Base-by-base conservation (phyloP, 2,113 vertebrate species). In the Lasiurus borealis region DNA sequence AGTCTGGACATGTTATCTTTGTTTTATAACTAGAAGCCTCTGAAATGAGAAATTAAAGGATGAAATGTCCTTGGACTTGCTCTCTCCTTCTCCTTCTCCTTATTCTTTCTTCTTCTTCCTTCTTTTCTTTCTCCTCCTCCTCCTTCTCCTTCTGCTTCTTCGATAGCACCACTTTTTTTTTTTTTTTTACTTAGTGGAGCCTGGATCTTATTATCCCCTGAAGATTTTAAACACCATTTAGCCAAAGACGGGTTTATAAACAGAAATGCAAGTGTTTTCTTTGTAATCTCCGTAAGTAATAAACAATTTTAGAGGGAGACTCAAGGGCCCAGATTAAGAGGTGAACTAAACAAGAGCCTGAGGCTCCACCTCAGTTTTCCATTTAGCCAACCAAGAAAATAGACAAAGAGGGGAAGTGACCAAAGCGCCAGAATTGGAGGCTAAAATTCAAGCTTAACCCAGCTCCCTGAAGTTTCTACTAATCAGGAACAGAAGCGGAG, bases 201-300 rank as follows among this genome's bases (percentile, higher is more conserved):
- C 59, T 75, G 77, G 59, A 85, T 88, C 19, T 78, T 77, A 86
- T 94, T 92, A 95, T 95, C 34, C n/a, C 19, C 13, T 31, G 50
- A 86, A 86, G 62, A 80, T 71, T 88, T 91, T 83, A 95, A 96
- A 85, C 29, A 84, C 15, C 68, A 40, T 72, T 91, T 91, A 72
- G 77, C 36, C 78, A 54, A 96, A 72, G 52, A 66, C 72, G 88
- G 81, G 48, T 93, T 92, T 90, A 85, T 54, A 96, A 77, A 73
- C 80, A 94, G 81, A 93, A 92, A 95, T n/a, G 48, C 48, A 50
- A 93, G 50, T 52, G 6, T 85, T 92, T 96, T 95, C 77, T 86
- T 85, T 91, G 50, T 90, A n/a, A 69, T 36, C 68, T 81, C 92
- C 76, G 12, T 50, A 82, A 93, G 29, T n/a, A 66, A 78, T 66